Evolutionary conservation across 53 echinoderm and acorn worm genomes (phyloP), one percentile per base, ranked within the genome.

Genomic region (Apostichopus leukothele): DNA sequence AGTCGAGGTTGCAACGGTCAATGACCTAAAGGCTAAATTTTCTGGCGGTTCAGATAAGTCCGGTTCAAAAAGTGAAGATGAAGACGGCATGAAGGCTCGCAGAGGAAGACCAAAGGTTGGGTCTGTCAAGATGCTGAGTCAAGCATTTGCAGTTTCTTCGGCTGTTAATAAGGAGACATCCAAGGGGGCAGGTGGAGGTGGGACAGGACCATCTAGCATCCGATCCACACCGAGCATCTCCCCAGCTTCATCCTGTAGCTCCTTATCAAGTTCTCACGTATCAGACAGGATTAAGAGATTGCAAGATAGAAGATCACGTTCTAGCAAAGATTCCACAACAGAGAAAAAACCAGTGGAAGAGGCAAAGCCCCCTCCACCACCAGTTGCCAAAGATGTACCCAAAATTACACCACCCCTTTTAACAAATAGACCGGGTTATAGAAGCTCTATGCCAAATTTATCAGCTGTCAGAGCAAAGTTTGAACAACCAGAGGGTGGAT

Each of bases 221-320:
- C 93, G 88, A n/a, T 91, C 95, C 14, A 92, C 97, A 18, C 97
- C 97, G 4, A 89, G 91, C 87, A 71, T 97, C 57, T 97, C 97
- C 12, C 97, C 97, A 55, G 94, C 97, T n/a, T 97, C 97, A 51
- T 97, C 97, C 9, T 91, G 86, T 87, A 94, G 94, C 25, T 97
- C 97, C 51, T 76, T 97, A 9, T 90, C 91, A 86, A 95, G 88
- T 52, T 73, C 88, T 53, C 86, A 91, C 16, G 90, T 96, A 60
- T 93, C 94, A 73, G 92, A 91, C 52, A 90, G 94, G 89, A 93
- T 96, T 75, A 94, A 91, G 76, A 91, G 89, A 66, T 85, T 96
- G 78, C 91, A 93, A 51, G 93, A 93, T 75, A 85, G 68, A 50
- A 85, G 85, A 27, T 19, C 50, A 16, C 85, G 67, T 10, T 85